phyloP scores from a whole-genome alignment of 2,888 invertebrate genomes.

The Schrankia costaestrigalis region DNA sequence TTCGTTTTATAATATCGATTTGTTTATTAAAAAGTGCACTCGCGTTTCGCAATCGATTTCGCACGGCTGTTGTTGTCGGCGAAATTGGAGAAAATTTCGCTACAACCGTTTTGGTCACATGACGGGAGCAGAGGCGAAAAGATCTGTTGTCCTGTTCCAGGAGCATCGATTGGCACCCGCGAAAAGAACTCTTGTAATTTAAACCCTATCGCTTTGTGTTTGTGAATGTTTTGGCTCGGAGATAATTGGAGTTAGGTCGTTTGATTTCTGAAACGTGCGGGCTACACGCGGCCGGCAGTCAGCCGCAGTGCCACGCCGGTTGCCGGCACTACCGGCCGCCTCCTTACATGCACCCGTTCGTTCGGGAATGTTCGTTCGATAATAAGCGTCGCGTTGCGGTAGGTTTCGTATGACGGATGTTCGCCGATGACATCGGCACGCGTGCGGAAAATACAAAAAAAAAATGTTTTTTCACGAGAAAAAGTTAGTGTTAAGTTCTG shows the following conservation, averaged over 20 bases:
- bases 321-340: constrained; percentile 61
- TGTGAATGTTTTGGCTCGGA: constrained; percentile 35
- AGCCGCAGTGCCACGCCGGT: constrained; percentile 74
- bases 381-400: constrained; percentile 64
- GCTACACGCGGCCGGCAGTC: constrained; percentile 66
- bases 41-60: constrained; percentile 48
- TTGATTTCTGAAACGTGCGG: constrained; percentile 47
- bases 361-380: constrained; percentile 46
- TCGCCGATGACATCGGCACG: constrained; percentile 33
- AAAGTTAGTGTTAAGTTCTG: constrained; percentile 28
- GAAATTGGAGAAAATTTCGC: constrained; percentile 59
- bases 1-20: constrained; percentile 39
- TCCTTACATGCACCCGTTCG: constrained; percentile 31
- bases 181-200: constrained; percentile 20
- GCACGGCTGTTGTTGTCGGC: constrained; percentile 24
- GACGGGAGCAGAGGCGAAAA: constrained; percentile 70
- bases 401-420: constrained; percentile 53
- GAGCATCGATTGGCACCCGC: constrained; percentile 73
- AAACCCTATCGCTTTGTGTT: constrained; percentile 25
- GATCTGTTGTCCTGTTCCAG: constrained; percentile 74
- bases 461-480: constrained; percentile 26
- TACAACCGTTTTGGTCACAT: constrained; percentile 49
- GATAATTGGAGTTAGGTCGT: constrained; percentile 51
- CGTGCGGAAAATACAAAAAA: constrained; percentile 27
- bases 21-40: constrained; percentile 57